Evolutionary conservation across 2,113 vertebrate species (phyloP).

Genomic region (Chlamydotis undulata): DNA sequence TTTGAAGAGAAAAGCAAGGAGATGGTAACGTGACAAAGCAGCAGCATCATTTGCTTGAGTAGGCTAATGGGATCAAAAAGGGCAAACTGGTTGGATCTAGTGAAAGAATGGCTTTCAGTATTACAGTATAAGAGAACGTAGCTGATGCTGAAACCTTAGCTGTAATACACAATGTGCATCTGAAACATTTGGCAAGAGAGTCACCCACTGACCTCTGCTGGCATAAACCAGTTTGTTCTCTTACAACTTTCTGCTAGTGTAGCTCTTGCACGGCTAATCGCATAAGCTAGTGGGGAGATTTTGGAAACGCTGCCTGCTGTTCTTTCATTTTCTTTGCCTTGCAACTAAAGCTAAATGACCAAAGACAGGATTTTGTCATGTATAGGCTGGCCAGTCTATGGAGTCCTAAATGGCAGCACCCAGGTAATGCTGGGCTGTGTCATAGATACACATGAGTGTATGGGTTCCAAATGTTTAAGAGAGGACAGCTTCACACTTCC

Average conservation of each 20-base stretch:
- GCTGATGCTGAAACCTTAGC: neutral
- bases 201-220: slow-evolving; percentile 58
- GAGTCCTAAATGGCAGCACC: neutral
- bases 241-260: neutral
- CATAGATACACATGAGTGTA: fast-evolving
- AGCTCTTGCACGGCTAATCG: neutral
- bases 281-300: neutral
- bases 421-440: neutral
- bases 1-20: neutral
- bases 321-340: neutral
- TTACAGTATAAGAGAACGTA: neutral
- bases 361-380: neutral
- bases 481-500: neutral
- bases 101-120: neutral
- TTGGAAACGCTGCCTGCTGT: neutral
- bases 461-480: neutral
- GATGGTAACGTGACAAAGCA: neutral
- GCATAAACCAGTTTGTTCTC: neutral
- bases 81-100: neutral
- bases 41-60: neutral
- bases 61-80: neutral
- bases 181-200: neutral
- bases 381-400: neutral
- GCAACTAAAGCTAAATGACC: neutral
- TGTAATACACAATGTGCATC: neutral